A percentile compares a stretch with the other conserved stretches of the same genome.
Conservation (phyloP, 1,140 invertebrate species). For the Lepidurus couesii region DNA sequence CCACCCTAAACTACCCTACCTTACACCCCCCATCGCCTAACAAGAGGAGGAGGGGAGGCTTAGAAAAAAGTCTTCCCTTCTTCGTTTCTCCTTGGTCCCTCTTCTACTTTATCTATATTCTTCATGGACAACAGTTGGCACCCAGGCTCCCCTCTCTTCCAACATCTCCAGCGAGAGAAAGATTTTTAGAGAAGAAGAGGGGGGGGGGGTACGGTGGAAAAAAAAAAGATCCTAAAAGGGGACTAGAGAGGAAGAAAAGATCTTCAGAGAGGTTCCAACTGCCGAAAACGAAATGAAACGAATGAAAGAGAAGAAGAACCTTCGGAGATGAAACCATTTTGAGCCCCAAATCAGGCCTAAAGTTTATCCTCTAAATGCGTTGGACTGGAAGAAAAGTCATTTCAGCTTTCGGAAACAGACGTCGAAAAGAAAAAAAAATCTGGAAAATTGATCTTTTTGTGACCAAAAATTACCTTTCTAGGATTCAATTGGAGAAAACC, state of each 20-base stretch:
- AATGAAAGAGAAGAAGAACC: too few species aligned
- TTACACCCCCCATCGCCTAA: too few species aligned
- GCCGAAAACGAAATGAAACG: too few species aligned
- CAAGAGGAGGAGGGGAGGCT: too few species aligned
- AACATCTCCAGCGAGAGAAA: not conserved
- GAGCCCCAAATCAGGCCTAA: too few species aligned
- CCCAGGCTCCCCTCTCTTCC: not conserved
- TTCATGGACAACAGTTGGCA: not conserved
- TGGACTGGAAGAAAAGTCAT: not conserved
- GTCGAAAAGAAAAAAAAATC: not conserved
- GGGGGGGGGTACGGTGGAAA: not conserved
- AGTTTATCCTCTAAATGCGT: not conserved
- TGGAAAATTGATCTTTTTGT: conserved; percentile 4
- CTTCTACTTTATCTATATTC: not conserved
- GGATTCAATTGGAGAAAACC: not conserved
- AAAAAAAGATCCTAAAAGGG: not conserved
- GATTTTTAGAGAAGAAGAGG: not conserved
- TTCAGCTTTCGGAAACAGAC: not conserved
- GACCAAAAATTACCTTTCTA: not conserved
- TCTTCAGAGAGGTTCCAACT: not conserved
- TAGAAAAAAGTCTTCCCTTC: not conserved
- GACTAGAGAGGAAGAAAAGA: not conserved
- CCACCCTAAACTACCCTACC: too few species aligned
- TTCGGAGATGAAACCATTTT: too few species aligned
- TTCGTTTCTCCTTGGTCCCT: not conserved